These are phyloP conservation scores for Syrmaticus mikado DNA, from an alignment of 2,113 vertebrate genomes.

Conservation along the genomic window DNA sequence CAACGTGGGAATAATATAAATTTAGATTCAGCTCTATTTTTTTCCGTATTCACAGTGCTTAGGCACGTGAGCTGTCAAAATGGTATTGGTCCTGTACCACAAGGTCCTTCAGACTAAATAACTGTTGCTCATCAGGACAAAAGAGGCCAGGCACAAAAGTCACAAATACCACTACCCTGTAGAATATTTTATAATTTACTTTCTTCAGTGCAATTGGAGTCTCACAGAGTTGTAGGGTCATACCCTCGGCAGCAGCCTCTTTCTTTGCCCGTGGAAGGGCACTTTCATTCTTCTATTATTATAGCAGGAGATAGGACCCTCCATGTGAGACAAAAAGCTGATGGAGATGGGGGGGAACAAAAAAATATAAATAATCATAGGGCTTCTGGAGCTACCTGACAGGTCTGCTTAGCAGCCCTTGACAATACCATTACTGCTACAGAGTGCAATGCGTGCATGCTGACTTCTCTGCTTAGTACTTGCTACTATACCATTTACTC, in stretches of 20 bases:
- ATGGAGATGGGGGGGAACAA: no score
- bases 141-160: not conserved
- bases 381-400: not conserved
- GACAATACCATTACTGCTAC: fast-evolving
- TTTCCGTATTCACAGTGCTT: not conserved
- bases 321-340: not conserved
- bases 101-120: not conserved
- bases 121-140: not conserved
- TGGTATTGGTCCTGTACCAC: fast-evolving
- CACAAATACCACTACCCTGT: not conserved
- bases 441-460: not conserved
- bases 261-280: not conserved
- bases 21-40: not conserved
- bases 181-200: not conserved
- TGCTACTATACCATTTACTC: not conserved
- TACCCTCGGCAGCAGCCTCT: not conserved
- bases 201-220: not conserved
- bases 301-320: not conserved
- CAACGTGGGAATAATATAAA: not conserved
- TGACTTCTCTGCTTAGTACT: not conserved
- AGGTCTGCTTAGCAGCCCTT: not conserved
- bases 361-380: not conserved
- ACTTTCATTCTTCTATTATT: not conserved
- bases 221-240: not conserved
- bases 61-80: not conserved